Base-by-base conservation (phyloP, 2,888 invertebrate genomes). In the Drepana falcataria region DNA sequence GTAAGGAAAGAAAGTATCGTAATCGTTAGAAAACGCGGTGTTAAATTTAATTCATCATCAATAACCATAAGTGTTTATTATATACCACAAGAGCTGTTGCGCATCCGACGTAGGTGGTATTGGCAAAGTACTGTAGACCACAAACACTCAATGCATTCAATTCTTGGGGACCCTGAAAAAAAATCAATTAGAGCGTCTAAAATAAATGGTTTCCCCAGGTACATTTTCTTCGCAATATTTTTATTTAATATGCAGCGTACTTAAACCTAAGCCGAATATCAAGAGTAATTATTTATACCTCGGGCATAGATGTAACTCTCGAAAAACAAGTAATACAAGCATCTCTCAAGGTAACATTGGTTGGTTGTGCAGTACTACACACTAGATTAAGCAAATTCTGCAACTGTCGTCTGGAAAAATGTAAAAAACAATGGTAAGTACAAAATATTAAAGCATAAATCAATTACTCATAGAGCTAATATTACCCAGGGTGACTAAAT, bases 301-400 rank as follows among this genome's bases (percentile, higher is more conserved):
- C 85, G 9, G 87, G 72, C 83, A 91, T 81, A 40, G 89, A 79
- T 52, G 92, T 93, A 2, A 93, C 92, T 61, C 91, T 82, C 57
- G 92, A 91, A 72, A 94, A 94, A 69, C 94, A 94, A 35, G 93
- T 91, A 59, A 94, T 93, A 68, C 94, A 94, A 9, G 92, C 92
- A 79, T 94, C 94, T 57, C 93, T 88, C 56, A 81, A 65, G 44
- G 92, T 91, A 3, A 91, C 81, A 63, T 93, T 92, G 1, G 92
- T 89, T 21, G 92, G 92, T 75, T 94, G 94, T n/a, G 94, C 93
- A 47, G 93, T 92, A 66, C 93, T 94, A 74, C 94, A 94, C 59
- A 94, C 90, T 57, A 94, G 79, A 69, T 93, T 94, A 6, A 94
- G 75, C 54, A 94, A 79, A 65, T 93, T 93, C 57, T 90, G 90